Evolutionary conservation across 2,113 vertebrate genomes (phyloP).

Genomic region (Myrmecobius fasciatus): DNA sequence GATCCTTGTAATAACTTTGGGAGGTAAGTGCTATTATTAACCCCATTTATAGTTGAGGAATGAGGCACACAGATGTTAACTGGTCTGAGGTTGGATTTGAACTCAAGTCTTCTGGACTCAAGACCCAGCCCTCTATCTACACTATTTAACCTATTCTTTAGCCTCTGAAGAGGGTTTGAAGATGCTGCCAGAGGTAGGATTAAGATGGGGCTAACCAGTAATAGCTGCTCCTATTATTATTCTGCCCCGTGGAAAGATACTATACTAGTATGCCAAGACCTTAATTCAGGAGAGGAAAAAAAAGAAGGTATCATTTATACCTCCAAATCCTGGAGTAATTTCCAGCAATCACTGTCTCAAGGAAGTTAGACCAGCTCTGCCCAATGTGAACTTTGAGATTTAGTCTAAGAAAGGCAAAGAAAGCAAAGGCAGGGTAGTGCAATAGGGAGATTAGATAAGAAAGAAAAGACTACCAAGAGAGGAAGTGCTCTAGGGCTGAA

Average conservation of each 20-base stretch:
- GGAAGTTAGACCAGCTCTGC: neutral
- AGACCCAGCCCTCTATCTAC: neutral
- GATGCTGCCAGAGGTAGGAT: neutral
- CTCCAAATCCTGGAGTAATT: neutral
- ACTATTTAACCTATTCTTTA: too few relatives aligned
- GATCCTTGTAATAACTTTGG: neutral
- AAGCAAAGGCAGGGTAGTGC: neutral
- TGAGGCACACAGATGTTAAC: neutral
- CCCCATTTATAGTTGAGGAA: neutral
- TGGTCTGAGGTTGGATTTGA: neutral
- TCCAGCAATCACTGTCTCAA: neutral
- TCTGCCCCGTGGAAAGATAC: neutral
- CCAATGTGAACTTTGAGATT: neutral
- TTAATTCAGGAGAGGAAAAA: neutral
- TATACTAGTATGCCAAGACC: neutral
- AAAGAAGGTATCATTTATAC: neutral
- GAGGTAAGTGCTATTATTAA: neutral
- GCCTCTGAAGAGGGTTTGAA: neutral
- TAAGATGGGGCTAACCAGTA: neutral
- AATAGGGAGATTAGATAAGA: neutral
- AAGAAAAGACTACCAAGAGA: neutral
- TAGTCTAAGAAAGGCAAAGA: neutral
- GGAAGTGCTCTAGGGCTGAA: neutral
- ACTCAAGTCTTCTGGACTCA: neutral
- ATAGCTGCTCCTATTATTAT: neutral